Evolutionary conservation across 2,797 vertebrate species (phyloP).

Genomic region (Sebastiscus tertius): DNA sequence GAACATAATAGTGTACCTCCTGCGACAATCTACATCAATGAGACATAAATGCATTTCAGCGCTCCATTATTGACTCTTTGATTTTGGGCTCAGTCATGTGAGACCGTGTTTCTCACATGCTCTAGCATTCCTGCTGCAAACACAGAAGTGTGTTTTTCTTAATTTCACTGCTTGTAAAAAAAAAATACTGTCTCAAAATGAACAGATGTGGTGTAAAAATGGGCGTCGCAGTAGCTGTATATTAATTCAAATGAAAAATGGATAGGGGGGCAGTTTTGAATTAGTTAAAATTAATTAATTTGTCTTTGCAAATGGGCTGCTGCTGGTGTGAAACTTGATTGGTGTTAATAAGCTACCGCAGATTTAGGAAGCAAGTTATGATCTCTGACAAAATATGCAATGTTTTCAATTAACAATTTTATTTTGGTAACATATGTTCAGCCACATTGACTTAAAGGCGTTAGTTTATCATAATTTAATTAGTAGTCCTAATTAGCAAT

Average conservation of each 20-base stretch:
- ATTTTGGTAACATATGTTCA: slow-evolving; percentile 47
- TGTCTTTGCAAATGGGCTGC: slow-evolving; percentile 17
- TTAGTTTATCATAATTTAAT: slow-evolving; percentile 45
- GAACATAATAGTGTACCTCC: slow-evolving; percentile 12
- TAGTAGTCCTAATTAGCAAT: slow-evolving; percentile 26
- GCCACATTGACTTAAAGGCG: slow-evolving; percentile 13
- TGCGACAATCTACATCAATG: slow-evolving; percentile 43
- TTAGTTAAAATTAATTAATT: slow-evolving; percentile 48
- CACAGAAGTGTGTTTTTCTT: not conserved
- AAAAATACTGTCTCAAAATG: not conserved
- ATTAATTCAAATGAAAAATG: slow-evolving; percentile 28
- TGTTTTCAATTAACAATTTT: slow-evolving; percentile 40
- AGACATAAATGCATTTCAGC: slow-evolving; percentile 22
- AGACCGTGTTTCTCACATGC: not conserved
- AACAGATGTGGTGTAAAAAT: not conserved
- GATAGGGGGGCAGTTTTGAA: not conserved
- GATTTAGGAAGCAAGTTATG: slow-evolving; percentile 17
- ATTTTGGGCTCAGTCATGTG: slow-evolving; percentile 27
- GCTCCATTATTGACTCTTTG: slow-evolving; percentile 39
- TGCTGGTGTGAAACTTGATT: slow-evolving; percentile 24
- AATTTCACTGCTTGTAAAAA: not conserved
- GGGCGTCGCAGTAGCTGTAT: not conserved
- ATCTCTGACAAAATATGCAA: slow-evolving; percentile 19
- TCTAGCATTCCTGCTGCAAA: not conserved
- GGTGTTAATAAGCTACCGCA: slow-evolving; percentile 1